phyloP scores from a whole-genome alignment of 30 jellyfish, hydroid and myxozoan genomes.

The Nemopilema nomurai region DNA sequence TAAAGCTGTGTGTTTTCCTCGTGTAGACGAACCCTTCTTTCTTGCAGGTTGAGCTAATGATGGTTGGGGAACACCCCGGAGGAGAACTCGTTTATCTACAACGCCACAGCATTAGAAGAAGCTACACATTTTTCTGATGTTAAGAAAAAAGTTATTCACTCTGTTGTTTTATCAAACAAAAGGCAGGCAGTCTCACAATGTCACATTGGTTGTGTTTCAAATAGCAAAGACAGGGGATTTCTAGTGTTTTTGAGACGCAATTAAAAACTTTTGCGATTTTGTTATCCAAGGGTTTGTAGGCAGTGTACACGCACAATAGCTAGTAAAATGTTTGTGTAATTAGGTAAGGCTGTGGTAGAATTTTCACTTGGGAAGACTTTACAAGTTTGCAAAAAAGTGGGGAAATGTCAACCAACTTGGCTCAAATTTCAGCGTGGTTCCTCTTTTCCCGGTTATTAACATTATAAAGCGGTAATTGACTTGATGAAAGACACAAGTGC shows the following conservation, averaged over 20 bases:
- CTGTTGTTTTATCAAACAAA: no score
- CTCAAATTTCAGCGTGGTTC: no score
- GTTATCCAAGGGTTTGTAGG: not conserved
- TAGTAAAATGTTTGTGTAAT: no score
- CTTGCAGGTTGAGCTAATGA: slow-evolving; percentile 53
- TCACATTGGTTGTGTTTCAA: not conserved
- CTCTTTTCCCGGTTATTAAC: no score
- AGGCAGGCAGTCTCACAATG: not conserved
- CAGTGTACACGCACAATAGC: no score
- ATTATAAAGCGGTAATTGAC: no score
- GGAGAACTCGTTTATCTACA: slow-evolving; percentile 32
- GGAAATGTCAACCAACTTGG: no score
- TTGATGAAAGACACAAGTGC: no score
- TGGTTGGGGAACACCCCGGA: slow-evolving; percentile 66
- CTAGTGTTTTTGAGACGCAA: not conserved
- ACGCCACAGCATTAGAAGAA: not conserved
- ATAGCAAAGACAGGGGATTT: not conserved
- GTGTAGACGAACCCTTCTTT: not conserved
- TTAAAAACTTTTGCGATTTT: not conserved
- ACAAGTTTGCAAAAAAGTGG: no score
- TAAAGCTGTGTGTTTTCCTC: not conserved
- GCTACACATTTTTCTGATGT: not conserved
- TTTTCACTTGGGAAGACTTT: no score
- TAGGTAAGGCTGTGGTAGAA: no score
- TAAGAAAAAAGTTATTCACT: no score